Percentiles rank a stretch among this genome's conserved stretches.
Evolutionary conservation across 2,888 invertebrate species (phyloP).

Genomic region (Andrena hattorfiana): DNA sequence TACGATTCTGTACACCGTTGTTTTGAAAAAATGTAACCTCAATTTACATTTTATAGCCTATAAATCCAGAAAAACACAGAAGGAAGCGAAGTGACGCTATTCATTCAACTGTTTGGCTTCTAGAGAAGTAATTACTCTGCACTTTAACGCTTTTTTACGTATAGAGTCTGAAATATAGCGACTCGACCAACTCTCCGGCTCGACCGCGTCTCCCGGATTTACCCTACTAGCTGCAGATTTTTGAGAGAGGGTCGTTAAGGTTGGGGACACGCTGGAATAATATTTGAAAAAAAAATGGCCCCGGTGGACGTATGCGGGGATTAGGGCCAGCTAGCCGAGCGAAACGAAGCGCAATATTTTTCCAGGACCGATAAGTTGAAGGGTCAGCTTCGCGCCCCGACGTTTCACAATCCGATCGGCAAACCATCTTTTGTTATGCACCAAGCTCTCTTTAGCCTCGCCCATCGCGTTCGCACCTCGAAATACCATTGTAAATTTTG

Average conservation of each 20-base stretch:
- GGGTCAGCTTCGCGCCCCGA: constrained; percentile 27
- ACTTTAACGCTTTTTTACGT: no score
- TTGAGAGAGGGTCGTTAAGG: neutral
- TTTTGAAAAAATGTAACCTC: no score
- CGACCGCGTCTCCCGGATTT: no score
- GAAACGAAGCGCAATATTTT: constrained; percentile 55
- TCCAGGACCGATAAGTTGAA: constrained; percentile 61
- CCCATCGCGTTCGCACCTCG: constrained; percentile 29
- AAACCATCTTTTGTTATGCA: constrained; percentile 55
- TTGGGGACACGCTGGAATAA: constrained; percentile 26
- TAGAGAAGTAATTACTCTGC: no score
- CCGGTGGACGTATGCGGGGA: constrained; percentile 17
- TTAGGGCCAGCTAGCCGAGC: constrained; percentile 14
- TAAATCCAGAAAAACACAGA: no score
- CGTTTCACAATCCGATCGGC: constrained; percentile 57
- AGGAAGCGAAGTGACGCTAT: no score
- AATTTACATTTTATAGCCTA: no score
- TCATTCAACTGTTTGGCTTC: no score
- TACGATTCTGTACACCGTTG: no score
- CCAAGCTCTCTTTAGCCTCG: constrained; percentile 9
- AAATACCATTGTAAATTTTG: neutral
- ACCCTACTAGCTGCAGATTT: neutral
- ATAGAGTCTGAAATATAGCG: no score
- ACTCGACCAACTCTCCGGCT: no score
- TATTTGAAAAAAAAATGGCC: constrained; percentile 53